Evolutionary conservation across 1,140 invertebrate species (phyloP).

Genomic region (Harpegnathos saltator): DNA sequence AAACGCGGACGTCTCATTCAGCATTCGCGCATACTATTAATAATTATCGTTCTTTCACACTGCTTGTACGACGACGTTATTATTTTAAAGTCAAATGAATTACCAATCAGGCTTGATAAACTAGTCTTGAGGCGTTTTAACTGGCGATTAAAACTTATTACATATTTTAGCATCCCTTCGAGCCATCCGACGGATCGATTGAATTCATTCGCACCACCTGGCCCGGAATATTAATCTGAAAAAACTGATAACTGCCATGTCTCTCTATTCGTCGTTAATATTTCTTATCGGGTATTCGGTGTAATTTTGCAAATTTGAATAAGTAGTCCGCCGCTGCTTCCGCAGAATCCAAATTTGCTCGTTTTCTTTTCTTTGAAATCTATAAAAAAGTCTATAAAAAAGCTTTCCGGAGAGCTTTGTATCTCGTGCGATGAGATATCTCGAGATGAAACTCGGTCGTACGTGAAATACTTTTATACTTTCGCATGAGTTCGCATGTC

Average conservation of each 20-base stretch:
- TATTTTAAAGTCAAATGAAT: too few species aligned
- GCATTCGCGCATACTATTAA: not conserved
- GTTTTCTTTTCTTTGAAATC: not conserved
- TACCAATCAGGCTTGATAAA: slow-evolving; percentile 4
- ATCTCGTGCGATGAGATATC: not conserved
- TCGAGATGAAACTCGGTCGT: slow-evolving; percentile 11
- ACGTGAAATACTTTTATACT: slow-evolving; percentile 29
- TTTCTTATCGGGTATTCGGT: not conserved
- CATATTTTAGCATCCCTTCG: slow-evolving; percentile 10
- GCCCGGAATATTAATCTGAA: not conserved
- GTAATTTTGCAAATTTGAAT: slow-evolving; percentile 22
- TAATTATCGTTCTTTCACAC: too few species aligned
- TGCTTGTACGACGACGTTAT: too few species aligned
- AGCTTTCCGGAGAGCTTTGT: slow-evolving; percentile 17
- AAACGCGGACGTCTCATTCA: not conserved
- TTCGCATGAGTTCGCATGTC: slow-evolving; percentile 6
- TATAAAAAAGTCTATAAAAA: slow-evolving; percentile 31
- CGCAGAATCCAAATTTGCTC: too few species aligned
- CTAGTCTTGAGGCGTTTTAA: not conserved
- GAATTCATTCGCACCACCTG: slow-evolving; percentile 12
- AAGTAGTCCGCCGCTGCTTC: not conserved
- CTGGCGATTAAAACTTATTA: slow-evolving; percentile 9
- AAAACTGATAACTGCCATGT: not conserved
- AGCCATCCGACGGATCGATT: not conserved
- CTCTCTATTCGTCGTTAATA: not conserved